Evolutionary conservation across 2,113 vertebrate genomes (phyloP).

Genomic region (Siniperca knerii): DNA sequence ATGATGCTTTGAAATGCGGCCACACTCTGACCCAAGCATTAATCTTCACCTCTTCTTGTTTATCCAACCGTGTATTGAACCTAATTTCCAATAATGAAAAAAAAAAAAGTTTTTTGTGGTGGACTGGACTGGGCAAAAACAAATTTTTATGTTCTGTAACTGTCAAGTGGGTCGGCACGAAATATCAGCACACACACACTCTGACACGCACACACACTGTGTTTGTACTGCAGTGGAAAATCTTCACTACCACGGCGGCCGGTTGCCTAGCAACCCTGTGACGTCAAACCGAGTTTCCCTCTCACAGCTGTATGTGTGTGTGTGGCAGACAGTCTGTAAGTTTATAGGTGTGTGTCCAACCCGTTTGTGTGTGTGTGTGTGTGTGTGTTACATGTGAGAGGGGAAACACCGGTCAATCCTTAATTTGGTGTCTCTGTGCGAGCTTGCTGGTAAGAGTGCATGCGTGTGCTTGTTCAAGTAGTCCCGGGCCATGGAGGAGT

Average conservation of each 20-base stretch:
- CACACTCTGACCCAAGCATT: conserved; percentile 4
- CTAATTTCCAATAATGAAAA: not conserved
- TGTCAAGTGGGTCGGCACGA: conserved; percentile 43
- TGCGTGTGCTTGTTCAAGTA: not conserved
- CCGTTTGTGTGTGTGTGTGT: conserved; percentile 22
- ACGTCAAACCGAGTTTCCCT: conserved; percentile 88
- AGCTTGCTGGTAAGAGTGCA: not conserved
- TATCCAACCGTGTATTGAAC: not conserved
- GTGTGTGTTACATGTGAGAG: conserved; percentile 18
- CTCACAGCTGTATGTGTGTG: conserved; percentile 83
- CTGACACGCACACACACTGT: conserved; percentile 33
- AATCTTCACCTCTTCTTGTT: not conserved
- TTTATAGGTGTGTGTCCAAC: conserved; percentile 50
- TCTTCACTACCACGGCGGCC: conserved; percentile 84
- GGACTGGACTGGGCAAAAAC: not conserved
- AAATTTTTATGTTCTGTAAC: conserved; percentile 27
- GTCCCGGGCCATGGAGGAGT: not conserved
- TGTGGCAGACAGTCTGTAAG: conserved; percentile 28
- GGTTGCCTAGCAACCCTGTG: conserved; percentile 83
- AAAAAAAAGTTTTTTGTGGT: not conserved
- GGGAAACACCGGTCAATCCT: conserved; percentile 80
- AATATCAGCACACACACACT: conserved; percentile 30
- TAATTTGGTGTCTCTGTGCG: conserved; percentile 50
- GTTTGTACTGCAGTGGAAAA: conserved; percentile 86
- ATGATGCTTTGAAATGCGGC: not conserved